These are phyloP conservation scores for Anthonomus grandis DNA, from an alignment of 1,140 invertebrate species.

Conservation along the genomic window DNA sequence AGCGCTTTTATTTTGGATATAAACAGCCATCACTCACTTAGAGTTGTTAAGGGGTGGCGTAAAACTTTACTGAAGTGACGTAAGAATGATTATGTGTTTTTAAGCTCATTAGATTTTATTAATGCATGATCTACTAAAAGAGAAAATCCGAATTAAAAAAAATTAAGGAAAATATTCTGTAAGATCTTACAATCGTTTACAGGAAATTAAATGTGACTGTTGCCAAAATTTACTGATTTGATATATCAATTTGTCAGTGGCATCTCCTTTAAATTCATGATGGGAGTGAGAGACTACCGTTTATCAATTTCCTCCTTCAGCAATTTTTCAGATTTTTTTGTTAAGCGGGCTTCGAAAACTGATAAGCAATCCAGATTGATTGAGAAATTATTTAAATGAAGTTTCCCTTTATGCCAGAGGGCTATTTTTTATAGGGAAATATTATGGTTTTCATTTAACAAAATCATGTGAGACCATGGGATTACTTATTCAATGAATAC, in stretches of 20 bases:
- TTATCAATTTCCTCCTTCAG: constrained; percentile 25
- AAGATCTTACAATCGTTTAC: constrained; percentile 8
- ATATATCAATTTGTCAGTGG: constrained; percentile 27
- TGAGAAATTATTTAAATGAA: constrained; percentile 28
- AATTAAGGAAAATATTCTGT: too few relatives aligned
- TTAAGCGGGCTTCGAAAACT: constrained; percentile 24
- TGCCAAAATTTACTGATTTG: constrained; percentile 12
- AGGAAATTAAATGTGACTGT: constrained; percentile 22
- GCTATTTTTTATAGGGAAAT: constrained; percentile 17
- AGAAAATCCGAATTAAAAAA: too few relatives aligned
- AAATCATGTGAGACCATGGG: too few relatives aligned
- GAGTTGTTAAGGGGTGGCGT: too few relatives aligned
- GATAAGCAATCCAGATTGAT: constrained; percentile 28
- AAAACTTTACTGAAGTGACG: too few relatives aligned
- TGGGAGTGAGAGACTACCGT: constrained; percentile 22
- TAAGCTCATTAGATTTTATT: too few relatives aligned
- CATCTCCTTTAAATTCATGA: constrained; percentile 27
- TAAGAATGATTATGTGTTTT: too few relatives aligned
- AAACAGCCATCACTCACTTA: too few relatives aligned
- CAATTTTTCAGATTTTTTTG: constrained; percentile 29
- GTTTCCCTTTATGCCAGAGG: constrained; percentile 20
- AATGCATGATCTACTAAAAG: too few relatives aligned
- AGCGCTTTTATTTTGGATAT: too few relatives aligned
- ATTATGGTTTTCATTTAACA: too few relatives aligned
- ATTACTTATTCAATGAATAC: too few relatives aligned